Percentiles rank a stretch among this genome's conserved stretches.
Evolutionary conservation across 1,140 invertebrate genomes (phyloP).

Genomic region (Helicoverpa armigera): DNA sequence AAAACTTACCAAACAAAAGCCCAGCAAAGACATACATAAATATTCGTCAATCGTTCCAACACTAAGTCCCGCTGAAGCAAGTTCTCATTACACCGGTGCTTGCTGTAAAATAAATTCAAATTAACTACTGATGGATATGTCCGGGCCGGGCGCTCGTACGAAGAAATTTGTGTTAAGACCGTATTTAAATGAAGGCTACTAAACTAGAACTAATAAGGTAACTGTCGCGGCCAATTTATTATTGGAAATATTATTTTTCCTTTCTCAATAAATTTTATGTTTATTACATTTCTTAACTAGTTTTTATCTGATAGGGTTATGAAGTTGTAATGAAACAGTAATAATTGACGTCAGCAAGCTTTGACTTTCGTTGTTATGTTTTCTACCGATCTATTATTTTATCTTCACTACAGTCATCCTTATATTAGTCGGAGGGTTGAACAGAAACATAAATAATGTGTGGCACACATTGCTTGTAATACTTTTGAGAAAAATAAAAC

Average conservation of each 20-base stretch:
- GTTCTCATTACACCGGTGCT: slow-evolving; percentile 59
- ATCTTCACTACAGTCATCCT: not conserved
- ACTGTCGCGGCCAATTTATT: slow-evolving; percentile 20
- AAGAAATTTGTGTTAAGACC: slow-evolving; percentile 35
- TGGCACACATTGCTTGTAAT: slow-evolving; percentile 16
- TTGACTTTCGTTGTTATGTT: not conserved
- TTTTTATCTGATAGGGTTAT: not conserved
- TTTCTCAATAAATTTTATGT: not conserved
- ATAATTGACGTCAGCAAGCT: too few relatives aligned
- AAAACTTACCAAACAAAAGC: slow-evolving; percentile 17
- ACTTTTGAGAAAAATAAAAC: slow-evolving; percentile 33
- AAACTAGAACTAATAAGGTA: slow-evolving; percentile 39
- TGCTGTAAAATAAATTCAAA: slow-evolving; percentile 74
- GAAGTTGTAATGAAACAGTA: too few relatives aligned
- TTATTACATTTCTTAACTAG: not conserved
- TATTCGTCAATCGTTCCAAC: slow-evolving; percentile 38
- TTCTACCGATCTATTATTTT: not conserved
- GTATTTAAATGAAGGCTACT: slow-evolving; percentile 43
- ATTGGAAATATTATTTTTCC: not conserved
- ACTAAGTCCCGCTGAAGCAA: slow-evolving; percentile 49
- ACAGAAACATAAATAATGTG: slow-evolving; percentile 23
- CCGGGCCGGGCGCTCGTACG: slow-evolving; percentile 36
- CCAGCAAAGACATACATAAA: not conserved
- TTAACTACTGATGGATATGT: slow-evolving; percentile 65
- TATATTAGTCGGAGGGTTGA: slow-evolving; percentile 2